Evolutionary conservation across 1,140 invertebrate species (phyloP).

Genomic region (Brachionus rotundiformis): DNA sequence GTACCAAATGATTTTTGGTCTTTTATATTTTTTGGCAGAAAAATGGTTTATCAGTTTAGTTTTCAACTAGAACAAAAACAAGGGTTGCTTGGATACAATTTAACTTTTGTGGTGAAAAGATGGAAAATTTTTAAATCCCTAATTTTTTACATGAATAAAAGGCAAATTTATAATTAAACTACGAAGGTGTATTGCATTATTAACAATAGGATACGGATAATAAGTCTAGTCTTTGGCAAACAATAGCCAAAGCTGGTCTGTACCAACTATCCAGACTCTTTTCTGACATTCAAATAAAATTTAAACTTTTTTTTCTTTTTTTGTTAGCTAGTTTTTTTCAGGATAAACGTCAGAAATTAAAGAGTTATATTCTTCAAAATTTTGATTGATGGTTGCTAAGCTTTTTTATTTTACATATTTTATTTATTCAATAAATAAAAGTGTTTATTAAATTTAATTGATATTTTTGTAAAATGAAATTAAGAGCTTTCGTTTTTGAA

Average conservation of each 20-base stretch:
- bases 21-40: constrained; percentile 20
- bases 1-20: constrained; percentile 34
- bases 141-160: neutral
- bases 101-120: neutral
- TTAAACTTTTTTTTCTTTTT: neutral
- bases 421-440: constrained; percentile 17
- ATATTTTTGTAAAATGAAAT: constrained; percentile 17
- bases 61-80: constrained; percentile 11
- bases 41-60: constrained; percentile 32
- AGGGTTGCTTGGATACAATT: constrained; percentile 43
- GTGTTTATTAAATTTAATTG: constrained; percentile 42
- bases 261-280: neutral
- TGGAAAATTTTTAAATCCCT: neutral
- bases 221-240: neutral
- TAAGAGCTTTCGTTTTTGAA: constrained; percentile 9
- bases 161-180: neutral
- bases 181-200: neutral
- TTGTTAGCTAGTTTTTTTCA: neutral
- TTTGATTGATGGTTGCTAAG: constrained; percentile 40
- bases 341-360: constrained; percentile 37
- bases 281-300: neutral
- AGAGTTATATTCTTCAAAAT: constrained; percentile 7
- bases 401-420: constrained; percentile 2
- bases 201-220: neutral
- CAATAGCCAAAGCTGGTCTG: neutral